phyloP scores from a whole-genome alignment of 1,140 invertebrate species.

The Trypoxylus dichotomus region DNA sequence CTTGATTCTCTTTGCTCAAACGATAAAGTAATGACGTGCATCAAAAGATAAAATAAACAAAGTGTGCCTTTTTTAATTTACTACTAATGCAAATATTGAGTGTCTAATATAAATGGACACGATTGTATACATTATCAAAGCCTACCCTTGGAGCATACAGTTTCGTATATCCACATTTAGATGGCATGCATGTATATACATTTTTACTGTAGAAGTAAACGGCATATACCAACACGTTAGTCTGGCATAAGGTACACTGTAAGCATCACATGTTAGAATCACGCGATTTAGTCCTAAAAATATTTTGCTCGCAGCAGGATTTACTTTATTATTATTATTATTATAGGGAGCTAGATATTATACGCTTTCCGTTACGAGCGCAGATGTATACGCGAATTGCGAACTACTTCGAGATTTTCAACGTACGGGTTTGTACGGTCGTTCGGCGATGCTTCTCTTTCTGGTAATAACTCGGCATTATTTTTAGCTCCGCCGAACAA shows the following conservation, averaged over 20 bases:
- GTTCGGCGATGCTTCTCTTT: not conserved
- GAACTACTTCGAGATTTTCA: not conserved
- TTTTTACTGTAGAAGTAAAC: not conserved
- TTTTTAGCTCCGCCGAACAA: not conserved
- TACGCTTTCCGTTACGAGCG: not conserved
- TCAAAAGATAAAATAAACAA: no score
- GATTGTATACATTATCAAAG: no score
- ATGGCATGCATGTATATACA: not conserved
- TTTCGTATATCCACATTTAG: no score
- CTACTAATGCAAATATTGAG: no score
- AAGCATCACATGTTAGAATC: not conserved
- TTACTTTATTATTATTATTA: slow-evolving; percentile 4
- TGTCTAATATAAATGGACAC: no score
- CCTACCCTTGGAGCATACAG: no score
- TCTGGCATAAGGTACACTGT: not conserved
- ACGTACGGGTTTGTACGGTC: not conserved
- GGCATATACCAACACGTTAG: not conserved
- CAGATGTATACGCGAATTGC: not conserved
- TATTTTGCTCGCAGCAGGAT: not conserved
- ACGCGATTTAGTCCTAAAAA: not conserved
- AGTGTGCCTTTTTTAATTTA: no score
- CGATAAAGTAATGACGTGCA: no score
- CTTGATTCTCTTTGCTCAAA: no score
- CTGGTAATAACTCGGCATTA: not conserved
- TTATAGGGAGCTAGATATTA: not conserved